Evolutionary conservation across 2,888 invertebrate species (phyloP).

Genomic region (Halictus ligatus): DNA sequence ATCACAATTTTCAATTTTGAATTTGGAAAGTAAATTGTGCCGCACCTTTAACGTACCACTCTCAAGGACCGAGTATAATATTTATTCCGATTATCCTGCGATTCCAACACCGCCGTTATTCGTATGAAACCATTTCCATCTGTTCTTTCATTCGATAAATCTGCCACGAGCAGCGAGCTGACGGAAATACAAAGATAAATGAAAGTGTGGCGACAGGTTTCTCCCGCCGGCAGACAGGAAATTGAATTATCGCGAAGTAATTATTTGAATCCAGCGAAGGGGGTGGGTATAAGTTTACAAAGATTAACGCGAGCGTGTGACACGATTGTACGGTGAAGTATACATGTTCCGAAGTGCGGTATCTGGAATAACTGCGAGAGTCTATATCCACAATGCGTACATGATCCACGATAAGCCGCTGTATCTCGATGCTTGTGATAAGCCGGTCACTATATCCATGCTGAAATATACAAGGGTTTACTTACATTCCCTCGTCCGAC

Average conservation of each 20-base stretch:
- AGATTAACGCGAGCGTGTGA: conserved; percentile 20
- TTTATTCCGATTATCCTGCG: background rate
- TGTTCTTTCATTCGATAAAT: background rate
- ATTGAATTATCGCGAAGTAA: conserved; percentile 8
- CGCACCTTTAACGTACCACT: background rate
- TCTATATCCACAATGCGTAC: conserved; percentile 26
- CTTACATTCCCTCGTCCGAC: conserved; percentile 3
- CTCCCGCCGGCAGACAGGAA: background rate
- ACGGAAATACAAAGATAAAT: background rate
- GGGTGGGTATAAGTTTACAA: background rate
- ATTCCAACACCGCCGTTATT: background rate
- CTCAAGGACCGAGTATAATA: background rate
- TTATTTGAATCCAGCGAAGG: conserved; percentile 13
- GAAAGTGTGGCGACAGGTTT: background rate
- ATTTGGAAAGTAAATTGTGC: background rate
- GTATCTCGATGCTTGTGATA: conserved; percentile 17
- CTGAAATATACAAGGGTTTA: conserved; percentile 27
- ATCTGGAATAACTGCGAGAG: conserved; percentile 27
- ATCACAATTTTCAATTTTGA: background rate
- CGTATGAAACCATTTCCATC: background rate
- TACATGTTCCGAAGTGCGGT: conserved; percentile 23
- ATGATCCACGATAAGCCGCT: conserved; percentile 35
- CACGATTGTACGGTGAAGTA: conserved; percentile 16
- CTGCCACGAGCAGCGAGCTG: background rate
- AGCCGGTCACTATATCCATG: conserved; percentile 24